Evolutionary conservation across 2,113 vertebrate species (phyloP), one percentile per base, ranked within the genome.

Genomic region (Mirounga angustirostris): DNA sequence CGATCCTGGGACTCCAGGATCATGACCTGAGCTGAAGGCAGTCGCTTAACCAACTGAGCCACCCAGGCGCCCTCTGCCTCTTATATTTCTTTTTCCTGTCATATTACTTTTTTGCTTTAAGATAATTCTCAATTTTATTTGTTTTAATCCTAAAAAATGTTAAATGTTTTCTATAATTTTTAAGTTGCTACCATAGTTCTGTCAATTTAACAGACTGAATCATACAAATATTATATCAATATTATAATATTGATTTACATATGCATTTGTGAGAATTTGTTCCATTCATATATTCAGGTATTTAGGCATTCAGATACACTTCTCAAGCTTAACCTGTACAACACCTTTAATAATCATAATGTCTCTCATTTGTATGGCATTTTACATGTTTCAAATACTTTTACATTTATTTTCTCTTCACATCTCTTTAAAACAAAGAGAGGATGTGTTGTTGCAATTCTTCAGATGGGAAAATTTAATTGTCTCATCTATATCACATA

Each of bases 351-450:
- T 43, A 56, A 83, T 67, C 15, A 36, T 40, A 56, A 50, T 15
- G 21, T 33, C 56, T 50, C 33, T 58, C 6, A 65, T 56, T 82
- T 96, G 21, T 22, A 16, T 83, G 50, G 21, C 28, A 58, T 89
- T 92, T 96, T 93, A 63, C 46, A 30, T 67, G 15, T 85, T 74
- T 87, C 8, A 52, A 88, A 50, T 5, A 58, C 10, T 56, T 96
- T 50, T 11, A 50, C 11, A 40, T 79, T 94, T 92, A 26, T 71
- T 92, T 97, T 88, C 28, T 93, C 63, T 63, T 86, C 28, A 89
- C 8, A 61, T 73, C 13, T n/a, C 56, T 92, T 81, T 43, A 73
- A 87, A 92, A 76, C 24, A 79, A 82, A 2, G 21, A n/a, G 36
- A 52, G 43, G 10, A 86, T 1, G 0, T 61, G 2, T 61, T 81